Evolutionary conservation across 1,140 invertebrate species (phyloP).

Genomic region (Drosophila willistoni): DNA sequence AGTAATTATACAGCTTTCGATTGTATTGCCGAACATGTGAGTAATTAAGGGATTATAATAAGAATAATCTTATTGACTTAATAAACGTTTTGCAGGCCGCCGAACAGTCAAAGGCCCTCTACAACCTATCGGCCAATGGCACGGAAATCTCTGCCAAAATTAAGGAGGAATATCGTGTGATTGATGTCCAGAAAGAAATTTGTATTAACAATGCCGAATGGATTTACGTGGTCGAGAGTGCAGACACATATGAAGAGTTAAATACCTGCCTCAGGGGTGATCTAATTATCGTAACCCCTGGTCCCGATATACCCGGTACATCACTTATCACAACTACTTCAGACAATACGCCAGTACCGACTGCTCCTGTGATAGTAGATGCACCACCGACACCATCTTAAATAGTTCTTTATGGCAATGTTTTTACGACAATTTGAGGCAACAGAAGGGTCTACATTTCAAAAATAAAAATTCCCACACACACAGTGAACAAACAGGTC

Average conservation of each 20-base stretch:
- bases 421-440: constrained; percentile 60
- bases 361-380: too few relatives aligned
- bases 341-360: too few relatives aligned
- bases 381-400: too few relatives aligned
- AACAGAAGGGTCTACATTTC: constrained; percentile 45
- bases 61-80: neutral
- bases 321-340: too few relatives aligned
- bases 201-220: constrained; percentile 50
- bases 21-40: constrained; percentile 32
- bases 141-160: constrained; percentile 20
- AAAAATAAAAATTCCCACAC: constrained; percentile 55
- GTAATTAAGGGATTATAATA: neutral
- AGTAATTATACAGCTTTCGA: neutral
- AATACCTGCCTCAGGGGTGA: constrained; percentile 43
- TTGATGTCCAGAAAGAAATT: constrained; percentile 13
- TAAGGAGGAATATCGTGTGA: constrained; percentile 11
- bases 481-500: constrained; percentile 17
- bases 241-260: constrained; percentile 33
- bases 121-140: constrained; percentile 41
- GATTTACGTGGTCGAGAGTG: constrained; percentile 39
- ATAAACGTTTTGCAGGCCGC: constrained; percentile 25
- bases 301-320: too few relatives aligned
- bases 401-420: constrained; percentile 68
- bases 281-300: neutral
- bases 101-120: constrained; percentile 52